These are phyloP conservation scores for Ictidomys tridecemlineatus DNA, from an alignment of 2,113 vertebrate genomes.

Conservation along the genomic window DNA sequence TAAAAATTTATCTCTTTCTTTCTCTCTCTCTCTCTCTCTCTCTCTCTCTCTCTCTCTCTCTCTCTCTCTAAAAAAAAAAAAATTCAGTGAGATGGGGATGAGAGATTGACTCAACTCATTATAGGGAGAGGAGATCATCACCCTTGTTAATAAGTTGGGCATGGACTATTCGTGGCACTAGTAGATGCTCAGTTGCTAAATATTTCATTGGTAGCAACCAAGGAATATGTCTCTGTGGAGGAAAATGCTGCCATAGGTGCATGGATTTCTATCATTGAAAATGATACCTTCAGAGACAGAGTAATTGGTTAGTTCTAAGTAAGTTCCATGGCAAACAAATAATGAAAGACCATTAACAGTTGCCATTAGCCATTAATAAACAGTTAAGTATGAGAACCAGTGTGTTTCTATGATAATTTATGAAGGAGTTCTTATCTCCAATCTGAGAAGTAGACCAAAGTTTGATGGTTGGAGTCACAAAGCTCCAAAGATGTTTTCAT, in stretches of 20 bases:
- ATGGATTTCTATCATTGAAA: neutral
- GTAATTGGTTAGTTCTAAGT: neutral
- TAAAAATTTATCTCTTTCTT: too few species aligned
- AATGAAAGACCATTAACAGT: neutral
- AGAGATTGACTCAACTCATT: neutral
- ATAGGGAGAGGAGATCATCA: neutral
- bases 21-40: too few species aligned
- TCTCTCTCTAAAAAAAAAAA: neutral
- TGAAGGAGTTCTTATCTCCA: neutral
- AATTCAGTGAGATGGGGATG: neutral
- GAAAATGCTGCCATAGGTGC: neutral
- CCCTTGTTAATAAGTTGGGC: neutral
- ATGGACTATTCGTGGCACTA: neutral
- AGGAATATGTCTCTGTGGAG: neutral
- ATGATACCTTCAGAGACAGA: neutral
- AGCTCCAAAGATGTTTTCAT: neutral
- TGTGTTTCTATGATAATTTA: neutral
- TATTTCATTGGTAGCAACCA: neutral
- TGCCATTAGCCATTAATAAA: neutral
- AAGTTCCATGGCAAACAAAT: neutral
- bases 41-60: too few species aligned
- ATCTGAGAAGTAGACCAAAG: neutral
- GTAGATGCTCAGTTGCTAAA: neutral
- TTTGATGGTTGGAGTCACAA: neutral
- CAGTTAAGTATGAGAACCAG: neutral